phyloP scores from a whole-genome alignment of 2,888 invertebrate genomes.

The Dione vanillae region DNA sequence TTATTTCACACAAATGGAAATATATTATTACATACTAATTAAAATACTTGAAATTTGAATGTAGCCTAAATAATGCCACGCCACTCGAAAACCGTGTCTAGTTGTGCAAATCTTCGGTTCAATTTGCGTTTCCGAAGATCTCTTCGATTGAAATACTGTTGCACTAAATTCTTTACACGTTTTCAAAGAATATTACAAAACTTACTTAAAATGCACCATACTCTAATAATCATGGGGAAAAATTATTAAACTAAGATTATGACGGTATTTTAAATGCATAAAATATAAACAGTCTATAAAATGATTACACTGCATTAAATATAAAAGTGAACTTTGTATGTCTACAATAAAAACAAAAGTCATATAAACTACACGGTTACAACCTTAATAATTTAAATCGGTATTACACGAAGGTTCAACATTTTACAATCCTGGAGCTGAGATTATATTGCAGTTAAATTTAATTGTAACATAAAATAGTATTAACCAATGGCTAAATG shows the following conservation, averaged over 20 bases:
- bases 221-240: background rate
- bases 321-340: conserved; percentile 5
- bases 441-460: conserved; percentile 22
- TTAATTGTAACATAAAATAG: conserved; percentile 20
- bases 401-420: conserved; percentile 10
- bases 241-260: background rate
- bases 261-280: background rate
- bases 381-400: conserved; percentile 18
- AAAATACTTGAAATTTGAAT: too few relatives aligned
- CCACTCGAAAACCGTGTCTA: too few relatives aligned
- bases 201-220: background rate
- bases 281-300: background rate
- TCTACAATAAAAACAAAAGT: conserved; percentile 13
- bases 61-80: too few relatives aligned
- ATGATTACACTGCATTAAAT: background rate
- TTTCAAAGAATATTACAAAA: too few relatives aligned
- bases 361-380: conserved; percentile 12
- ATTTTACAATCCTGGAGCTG: conserved; percentile 9
- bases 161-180: too few relatives aligned
- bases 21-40: too few relatives aligned
- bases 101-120: too few relatives aligned
- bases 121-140: too few relatives aligned
- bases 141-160: too few relatives aligned
- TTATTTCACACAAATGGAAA: too few relatives aligned
- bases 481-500: conserved; percentile 8